phyloP scores from a whole-genome alignment of 1,140 invertebrate species.

The Drosophila bifasciata region DNA sequence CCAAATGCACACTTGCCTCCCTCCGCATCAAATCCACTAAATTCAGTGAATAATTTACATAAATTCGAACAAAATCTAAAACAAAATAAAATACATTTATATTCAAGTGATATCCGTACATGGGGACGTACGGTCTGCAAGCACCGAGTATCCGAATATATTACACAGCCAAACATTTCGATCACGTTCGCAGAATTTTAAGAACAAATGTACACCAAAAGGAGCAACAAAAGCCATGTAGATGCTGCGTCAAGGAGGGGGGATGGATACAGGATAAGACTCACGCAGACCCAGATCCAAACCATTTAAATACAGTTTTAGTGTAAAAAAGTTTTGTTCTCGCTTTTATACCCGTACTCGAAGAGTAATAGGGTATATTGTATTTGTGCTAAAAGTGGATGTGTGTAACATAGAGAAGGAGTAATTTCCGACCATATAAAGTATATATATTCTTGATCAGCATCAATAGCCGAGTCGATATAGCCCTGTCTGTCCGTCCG shows the following conservation, averaged over 20 bases:
- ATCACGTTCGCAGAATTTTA: constrained; percentile 61
- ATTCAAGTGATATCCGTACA: constrained; percentile 26
- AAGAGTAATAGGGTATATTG: too few relatives aligned
- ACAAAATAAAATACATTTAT: constrained; percentile 31
- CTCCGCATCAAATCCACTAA: constrained; percentile 29
- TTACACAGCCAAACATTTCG: constrained; percentile 50
- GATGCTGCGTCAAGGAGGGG: constrained; percentile 31
- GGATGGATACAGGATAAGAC: constrained; percentile 20
- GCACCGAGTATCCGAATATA: constrained; percentile 40
- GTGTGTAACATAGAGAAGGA: too few relatives aligned
- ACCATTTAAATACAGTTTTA: constrained; percentile 56
- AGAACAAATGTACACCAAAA: constrained; percentile 47
- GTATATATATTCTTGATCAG: too few relatives aligned
- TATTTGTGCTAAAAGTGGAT: too few relatives aligned
- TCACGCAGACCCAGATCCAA: constrained; percentile 39
- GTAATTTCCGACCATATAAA: too few relatives aligned
- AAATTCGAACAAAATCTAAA: constrained; percentile 10
- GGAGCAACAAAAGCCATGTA: constrained; percentile 13
- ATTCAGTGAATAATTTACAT: constrained; percentile 41
- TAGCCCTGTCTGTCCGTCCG: too few relatives aligned
- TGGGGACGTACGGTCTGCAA: constrained; percentile 15
- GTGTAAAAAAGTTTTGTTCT: constrained; percentile 50
- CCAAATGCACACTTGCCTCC: constrained; percentile 2
- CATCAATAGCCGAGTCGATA: too few relatives aligned
- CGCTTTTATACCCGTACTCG: too few relatives aligned